Base-by-base conservation (phyloP, 2,888 invertebrate genomes). In the Xanthia togata region DNA sequence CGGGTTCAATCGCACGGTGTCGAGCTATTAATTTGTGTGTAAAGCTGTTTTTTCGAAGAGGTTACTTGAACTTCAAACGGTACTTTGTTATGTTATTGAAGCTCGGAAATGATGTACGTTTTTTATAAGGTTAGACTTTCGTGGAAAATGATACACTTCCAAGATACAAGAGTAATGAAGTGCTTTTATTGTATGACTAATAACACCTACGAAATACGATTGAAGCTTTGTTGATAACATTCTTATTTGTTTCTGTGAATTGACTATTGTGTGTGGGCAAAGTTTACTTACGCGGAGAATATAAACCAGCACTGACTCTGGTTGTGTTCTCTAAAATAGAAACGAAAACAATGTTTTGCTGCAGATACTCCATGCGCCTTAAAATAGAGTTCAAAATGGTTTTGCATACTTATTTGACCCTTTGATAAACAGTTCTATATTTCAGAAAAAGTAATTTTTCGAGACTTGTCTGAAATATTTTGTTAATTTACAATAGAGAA, bases 401-500 rank as follows among this genome's bases (percentile, higher is more conserved):
- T 72, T 44, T 17, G 44, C 5, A 47, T 0, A 26, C 4, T 14
- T 20, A 17, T 31, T 26, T 26, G 26, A 6, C 26, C 26, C 26
- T 17, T 59, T 31, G 57, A 31, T 17, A 73, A 74, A 60, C 17
- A 20, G 3, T 17, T 50, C 1, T 26, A 20, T 53, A 59, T 59
- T 73, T 23, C 9, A 31, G 8, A 14, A 64, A 62, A 38, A 31
- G 0, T n/a, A 63, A 9, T 5, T 60, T 78, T 60, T 53, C 3
- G 53, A 67, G 31, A 35, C 12, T 47, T 55, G 31, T 47, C 14
- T 26, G 12, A 69, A 81, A 72, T 65, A 74, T 83, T 70, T 74
- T 63, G 82, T 85, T 83, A 85, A 85, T 83, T 82, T 74, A 85
- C 82, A 78, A 78, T 78, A 82, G 31, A 85, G 73, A 69, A 84